Evolutionary conservation across 2,888 invertebrate genomes (phyloP).

Genomic region (Drosophila robusta): DNA sequence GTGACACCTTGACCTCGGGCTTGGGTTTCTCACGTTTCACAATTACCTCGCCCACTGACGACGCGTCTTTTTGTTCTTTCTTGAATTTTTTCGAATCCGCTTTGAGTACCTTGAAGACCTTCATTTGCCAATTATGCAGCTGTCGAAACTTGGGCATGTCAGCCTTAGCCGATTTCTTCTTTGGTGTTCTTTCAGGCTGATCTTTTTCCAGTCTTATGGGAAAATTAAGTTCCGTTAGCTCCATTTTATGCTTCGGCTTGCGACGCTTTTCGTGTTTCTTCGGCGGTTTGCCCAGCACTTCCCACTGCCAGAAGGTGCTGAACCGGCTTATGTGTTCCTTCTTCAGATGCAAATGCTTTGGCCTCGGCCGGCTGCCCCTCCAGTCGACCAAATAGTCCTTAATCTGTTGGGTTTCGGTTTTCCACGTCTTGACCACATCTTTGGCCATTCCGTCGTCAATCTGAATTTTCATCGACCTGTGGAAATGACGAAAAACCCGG

Average conservation of each 20-base stretch:
- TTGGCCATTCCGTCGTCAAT: not conserved
- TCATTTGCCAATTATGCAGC: too few species aligned
- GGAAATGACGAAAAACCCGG: slow-evolving; percentile 10
- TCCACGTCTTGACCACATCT: not conserved
- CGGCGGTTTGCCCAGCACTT: slow-evolving; percentile 9
- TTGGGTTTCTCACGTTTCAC: not conserved
- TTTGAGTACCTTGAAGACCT: too few species aligned
- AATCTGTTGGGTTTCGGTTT: slow-evolving; percentile 15
- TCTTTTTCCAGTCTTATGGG: too few species aligned
- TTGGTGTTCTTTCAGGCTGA: too few species aligned
- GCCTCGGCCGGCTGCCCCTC: not conserved
- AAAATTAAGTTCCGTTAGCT: too few species aligned
- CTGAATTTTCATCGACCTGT: not conserved
- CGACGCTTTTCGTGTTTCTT: not conserved
- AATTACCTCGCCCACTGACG: too few species aligned
- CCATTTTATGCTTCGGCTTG: too few species aligned
- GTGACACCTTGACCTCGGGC: not conserved
- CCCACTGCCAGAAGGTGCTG: slow-evolving; percentile 29
- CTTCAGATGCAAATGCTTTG: fast-evolving
- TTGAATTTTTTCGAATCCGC: too few species aligned
- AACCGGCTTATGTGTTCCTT: not conserved
- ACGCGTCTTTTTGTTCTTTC: too few species aligned
- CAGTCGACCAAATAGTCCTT: slow-evolving; percentile 4
- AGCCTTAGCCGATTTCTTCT: too few species aligned
- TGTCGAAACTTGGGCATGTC: too few species aligned